A percentile compares a stretch with the other conserved stretches of the same genome.
Evolutionary conservation across 2,113 vertebrate species (phyloP).

Genomic region (Calidris pygmaea): DNA sequence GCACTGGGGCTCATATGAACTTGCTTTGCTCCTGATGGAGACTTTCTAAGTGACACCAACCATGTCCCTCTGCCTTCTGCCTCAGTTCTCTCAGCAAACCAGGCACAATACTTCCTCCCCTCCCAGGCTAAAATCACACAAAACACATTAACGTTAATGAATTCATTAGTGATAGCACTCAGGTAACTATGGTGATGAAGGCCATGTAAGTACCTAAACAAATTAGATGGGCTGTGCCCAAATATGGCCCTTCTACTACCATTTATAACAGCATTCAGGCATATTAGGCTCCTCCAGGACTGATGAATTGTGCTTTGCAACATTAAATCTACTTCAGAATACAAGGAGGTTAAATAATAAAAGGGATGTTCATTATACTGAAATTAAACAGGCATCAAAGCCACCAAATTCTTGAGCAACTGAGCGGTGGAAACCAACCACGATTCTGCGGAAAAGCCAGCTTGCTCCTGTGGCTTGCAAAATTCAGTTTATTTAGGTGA

Average conservation of each 20-base stretch:
- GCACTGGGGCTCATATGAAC: rapidly evolving
- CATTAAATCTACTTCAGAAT: not conserved
- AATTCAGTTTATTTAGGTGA: not conserved
- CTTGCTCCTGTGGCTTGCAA: not conserved
- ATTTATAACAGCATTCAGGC: not conserved
- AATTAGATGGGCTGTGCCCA: slow-evolving; percentile 1
- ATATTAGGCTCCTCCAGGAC: not conserved
- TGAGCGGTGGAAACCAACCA: not conserved
- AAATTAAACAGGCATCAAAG: not conserved
- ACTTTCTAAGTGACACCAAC: not conserved
- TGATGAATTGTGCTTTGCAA: not conserved
- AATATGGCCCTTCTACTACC: not conserved
- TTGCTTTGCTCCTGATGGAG: not conserved
- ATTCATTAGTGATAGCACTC: not conserved
- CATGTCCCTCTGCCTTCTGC: not conserved
- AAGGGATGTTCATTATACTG: not conserved
- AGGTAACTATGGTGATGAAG: not conserved
- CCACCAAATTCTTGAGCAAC: not conserved
- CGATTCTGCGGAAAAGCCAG: not conserved
- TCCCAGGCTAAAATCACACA: not conserved
- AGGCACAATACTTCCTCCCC: not conserved
- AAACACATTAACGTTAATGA: not conserved
- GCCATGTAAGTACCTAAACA: not conserved
- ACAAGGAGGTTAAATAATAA: not conserved
- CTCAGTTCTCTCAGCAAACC: not conserved